Percentiles rank a stretch among this genome's conserved stretches.
These are phyloP conservation scores for Callionymus lyra DNA, from an alignment of 2,113 vertebrate genomes.

Conservation along the genomic window DNA sequence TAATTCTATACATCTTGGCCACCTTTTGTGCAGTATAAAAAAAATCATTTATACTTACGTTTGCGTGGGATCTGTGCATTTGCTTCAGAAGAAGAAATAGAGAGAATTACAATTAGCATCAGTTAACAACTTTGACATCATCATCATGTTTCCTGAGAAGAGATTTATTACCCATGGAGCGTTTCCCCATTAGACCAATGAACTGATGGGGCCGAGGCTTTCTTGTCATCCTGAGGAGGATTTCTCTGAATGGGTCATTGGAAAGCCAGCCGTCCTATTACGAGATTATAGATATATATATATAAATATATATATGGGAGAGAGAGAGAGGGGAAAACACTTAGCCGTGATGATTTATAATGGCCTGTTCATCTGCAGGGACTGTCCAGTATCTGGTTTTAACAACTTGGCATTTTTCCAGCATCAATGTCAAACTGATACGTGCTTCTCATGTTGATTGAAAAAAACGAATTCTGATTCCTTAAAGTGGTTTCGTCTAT, in stretches of 20 bases:
- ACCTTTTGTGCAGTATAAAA: too few species aligned
- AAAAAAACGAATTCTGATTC: too few species aligned
- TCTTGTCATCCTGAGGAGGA: slow-evolving; percentile 84
- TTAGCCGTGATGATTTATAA: slow-evolving; percentile 18
- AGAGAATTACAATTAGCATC: background rate
- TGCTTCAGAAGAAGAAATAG: slow-evolving; percentile 55
- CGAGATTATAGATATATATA: too few species aligned
- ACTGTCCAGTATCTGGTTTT: slow-evolving; percentile 10
- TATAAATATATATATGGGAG: too few species aligned
- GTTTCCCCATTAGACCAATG: slow-evolving; percentile 93
- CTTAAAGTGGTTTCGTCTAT: too few species aligned
- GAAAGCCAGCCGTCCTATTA: slow-evolving; percentile 67
- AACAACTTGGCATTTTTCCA: slow-evolving; percentile 45
- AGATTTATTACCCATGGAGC: slow-evolving; percentile 76
- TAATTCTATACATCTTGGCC: too few species aligned
- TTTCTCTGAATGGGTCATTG: slow-evolving; percentile 72
- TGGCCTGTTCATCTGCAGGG: slow-evolving; percentile 20
- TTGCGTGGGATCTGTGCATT: slow-evolving; percentile 86
- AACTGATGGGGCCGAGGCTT: slow-evolving; percentile 93
- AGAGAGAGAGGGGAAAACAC: slow-evolving; percentile 2
- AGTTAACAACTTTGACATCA: too few species aligned
- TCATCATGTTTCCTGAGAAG: fast-evolving
- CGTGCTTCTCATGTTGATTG: slow-evolving; percentile 34
- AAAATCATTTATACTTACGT: slow-evolving; percentile 73
- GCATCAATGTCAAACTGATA: slow-evolving; percentile 59